Base-by-base conservation (phyloP, 2,888 invertebrate genomes). In the Ophion obscuratus region DNA sequence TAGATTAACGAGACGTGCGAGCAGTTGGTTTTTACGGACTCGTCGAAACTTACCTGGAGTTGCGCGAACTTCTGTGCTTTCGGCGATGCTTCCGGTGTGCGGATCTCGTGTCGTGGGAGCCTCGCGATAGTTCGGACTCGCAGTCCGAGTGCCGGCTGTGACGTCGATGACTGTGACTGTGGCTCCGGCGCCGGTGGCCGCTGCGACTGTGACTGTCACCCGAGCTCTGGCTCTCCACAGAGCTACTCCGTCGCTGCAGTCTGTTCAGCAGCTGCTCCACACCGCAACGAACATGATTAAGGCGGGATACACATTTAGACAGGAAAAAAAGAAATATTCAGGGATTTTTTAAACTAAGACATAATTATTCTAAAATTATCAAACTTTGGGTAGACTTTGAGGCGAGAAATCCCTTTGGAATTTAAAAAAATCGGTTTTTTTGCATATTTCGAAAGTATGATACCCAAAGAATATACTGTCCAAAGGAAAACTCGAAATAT, bases 161-260 rank as follows among this genome's bases (percentile, higher is more conserved):
- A 90, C 97, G 97, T 61, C 97, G 96, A 93, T 98, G 97, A 91
- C 96, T 96, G 93, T 97, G 97, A 91, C 97, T 96, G 91, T 95
- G 95, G 91, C 95, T 95, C 80, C 97, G 97, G 74, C 97, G 96
- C 92, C 98, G 97, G 90, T 96, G 96, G 93, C 97, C 97, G 90
- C 97, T 91, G 44, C 94, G 93, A 88, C 93, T 96, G 90, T 95
- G 95, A 90, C 95, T 95, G 93, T 98, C 98, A 89, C 97, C 97
- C 44, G 98, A 98, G 94, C 98, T 98, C 94, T 98, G 98, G 91
- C 98, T 98, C 94, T 98, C 98, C 44, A 98, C 97, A 1, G 97
- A 97, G 89, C 97, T 97, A 81, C 97, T 97, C 90, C 97, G 91
- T 79, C 94, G 91, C 87, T 94, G 93, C 86, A 94, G 93, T 88